phyloP scores from a whole-genome alignment of 2,888 invertebrate genomes.

The Panopea generosa region DNA sequence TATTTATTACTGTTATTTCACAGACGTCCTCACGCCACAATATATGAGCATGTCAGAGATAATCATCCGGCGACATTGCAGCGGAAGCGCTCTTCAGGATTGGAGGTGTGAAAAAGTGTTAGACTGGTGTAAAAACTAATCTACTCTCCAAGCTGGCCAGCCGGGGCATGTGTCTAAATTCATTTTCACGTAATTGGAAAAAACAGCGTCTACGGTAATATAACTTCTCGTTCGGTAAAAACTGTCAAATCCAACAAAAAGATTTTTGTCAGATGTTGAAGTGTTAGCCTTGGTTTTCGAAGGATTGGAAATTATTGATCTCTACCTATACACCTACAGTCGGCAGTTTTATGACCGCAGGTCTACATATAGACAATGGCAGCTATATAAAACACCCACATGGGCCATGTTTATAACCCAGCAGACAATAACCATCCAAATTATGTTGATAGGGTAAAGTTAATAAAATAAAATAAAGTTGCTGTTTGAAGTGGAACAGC shows the following conservation, averaged over 20 bases:
- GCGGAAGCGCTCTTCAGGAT: conserved; percentile 59
- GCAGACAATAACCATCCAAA: no score
- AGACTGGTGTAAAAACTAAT: conserved; percentile 67
- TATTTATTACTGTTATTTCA: conserved; percentile 59
- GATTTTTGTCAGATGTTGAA: conserved; percentile 59
- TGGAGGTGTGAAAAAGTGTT: conserved; percentile 65
- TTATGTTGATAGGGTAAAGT: no score
- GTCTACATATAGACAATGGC: no score
- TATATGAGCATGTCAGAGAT: conserved; percentile 59
- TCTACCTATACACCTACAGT: background rate
- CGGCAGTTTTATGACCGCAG: no score
- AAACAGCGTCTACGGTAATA: conserved; percentile 57
- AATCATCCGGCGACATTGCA: conserved; percentile 61
- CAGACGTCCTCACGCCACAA: conserved; percentile 60
- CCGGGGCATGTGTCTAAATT: conserved; percentile 63
- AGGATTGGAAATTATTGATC: conserved; percentile 55
- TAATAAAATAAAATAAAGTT: no score
- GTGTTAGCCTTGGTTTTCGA: conserved; percentile 36
- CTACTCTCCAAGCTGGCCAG: conserved; percentile 59
- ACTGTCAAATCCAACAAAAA: conserved; percentile 64
- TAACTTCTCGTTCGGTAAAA: conserved; percentile 53
- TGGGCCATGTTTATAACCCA: no score
- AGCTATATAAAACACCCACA: no score
- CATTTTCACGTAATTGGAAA: conserved; percentile 65
- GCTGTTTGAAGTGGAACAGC: no score